Evolutionary conservation across 2,888 invertebrate species (phyloP).

Genomic region (Polyommatus iphigenia): DNA sequence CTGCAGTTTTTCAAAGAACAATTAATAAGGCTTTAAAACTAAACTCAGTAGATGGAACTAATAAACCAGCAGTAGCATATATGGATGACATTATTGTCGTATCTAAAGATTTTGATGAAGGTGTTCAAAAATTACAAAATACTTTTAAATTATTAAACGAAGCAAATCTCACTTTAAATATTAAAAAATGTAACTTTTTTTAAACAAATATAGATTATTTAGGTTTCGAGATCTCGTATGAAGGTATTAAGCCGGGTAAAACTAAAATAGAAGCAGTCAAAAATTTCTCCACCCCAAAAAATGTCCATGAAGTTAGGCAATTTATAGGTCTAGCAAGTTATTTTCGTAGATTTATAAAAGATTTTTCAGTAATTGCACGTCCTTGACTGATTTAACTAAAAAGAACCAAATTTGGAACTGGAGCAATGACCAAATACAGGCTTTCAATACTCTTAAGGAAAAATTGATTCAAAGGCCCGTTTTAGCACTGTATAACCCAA

Average conservation of each 20-base stretch:
- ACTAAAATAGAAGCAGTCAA: conserved; percentile 35
- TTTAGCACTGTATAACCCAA: conserved; percentile 32
- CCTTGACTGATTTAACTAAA: conserved; percentile 40
- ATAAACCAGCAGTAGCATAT: not conserved
- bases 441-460: conserved; percentile 42
- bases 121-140: not conserved
- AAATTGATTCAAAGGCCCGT: conserved; percentile 42
- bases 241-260: conserved; percentile 42
- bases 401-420: conserved; percentile 40
- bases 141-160: conserved; percentile 3
- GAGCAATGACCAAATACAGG: conserved; percentile 38
- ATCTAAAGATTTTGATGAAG: not conserved
- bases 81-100: not conserved
- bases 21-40: not conserved
- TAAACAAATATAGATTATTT: conserved; percentile 41
- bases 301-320: conserved; percentile 36
- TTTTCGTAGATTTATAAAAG: conserved; percentile 36
- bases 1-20: not conserved
- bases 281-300: conserved; percentile 28
- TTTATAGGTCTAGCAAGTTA: conserved; percentile 37
- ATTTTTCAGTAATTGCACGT: conserved; percentile 36
- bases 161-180: not conserved
- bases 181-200: conserved; percentile 29
- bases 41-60: not conserved
- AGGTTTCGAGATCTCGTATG: conserved; percentile 41